phyloP scores from a whole-genome alignment of 2,888 invertebrate genomes.

The Aleiodes leptofemur region DNA sequence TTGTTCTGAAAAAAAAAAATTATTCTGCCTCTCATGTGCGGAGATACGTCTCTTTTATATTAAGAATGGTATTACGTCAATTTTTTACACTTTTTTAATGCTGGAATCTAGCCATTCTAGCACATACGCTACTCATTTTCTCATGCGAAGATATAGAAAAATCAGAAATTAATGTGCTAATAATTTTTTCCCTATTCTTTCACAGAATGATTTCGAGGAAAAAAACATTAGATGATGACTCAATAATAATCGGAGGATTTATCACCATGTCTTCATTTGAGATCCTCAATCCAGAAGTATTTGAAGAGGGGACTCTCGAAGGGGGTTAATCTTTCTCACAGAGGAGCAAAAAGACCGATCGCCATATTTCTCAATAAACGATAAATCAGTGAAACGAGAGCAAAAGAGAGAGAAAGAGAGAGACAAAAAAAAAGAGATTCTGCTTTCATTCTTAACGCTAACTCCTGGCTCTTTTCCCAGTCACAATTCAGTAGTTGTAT shows the following conservation, averaged over 20 bases:
- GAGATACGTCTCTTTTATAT: too few species aligned
- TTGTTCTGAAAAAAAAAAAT: too few species aligned
- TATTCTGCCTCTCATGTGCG: too few species aligned
- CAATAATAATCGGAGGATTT: slow-evolving; percentile 35
- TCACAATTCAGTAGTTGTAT: slow-evolving; percentile 26
- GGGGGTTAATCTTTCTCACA: slow-evolving; percentile 68
- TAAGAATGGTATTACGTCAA: too few species aligned
- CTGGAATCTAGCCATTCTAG: too few species aligned
- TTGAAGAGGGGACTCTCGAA: slow-evolving; percentile 46
- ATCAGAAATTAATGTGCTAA: not conserved
- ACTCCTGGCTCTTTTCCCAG: slow-evolving; percentile 54
- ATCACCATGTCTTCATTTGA: slow-evolving; percentile 20
- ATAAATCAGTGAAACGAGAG: slow-evolving; percentile 70
- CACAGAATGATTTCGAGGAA: too few species aligned
- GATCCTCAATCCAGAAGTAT: slow-evolving; percentile 29
- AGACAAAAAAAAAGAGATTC: slow-evolving; percentile 15
- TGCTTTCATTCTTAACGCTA: slow-evolving; percentile 59
- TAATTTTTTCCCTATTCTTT: not conserved
- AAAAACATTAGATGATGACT: slow-evolving; percentile 34
- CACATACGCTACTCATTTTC: too few species aligned
- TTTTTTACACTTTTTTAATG: too few species aligned
- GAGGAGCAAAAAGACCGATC: slow-evolving; percentile 62
- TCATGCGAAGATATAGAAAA: too few species aligned
- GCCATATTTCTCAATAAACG: slow-evolving; percentile 75
- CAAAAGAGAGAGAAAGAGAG: not conserved